A percentile compares a stretch with the other conserved stretches of the same genome.
Evolutionary conservation across 2,113 vertebrate species (phyloP).

Genomic region (Amazona guildingii): DNA sequence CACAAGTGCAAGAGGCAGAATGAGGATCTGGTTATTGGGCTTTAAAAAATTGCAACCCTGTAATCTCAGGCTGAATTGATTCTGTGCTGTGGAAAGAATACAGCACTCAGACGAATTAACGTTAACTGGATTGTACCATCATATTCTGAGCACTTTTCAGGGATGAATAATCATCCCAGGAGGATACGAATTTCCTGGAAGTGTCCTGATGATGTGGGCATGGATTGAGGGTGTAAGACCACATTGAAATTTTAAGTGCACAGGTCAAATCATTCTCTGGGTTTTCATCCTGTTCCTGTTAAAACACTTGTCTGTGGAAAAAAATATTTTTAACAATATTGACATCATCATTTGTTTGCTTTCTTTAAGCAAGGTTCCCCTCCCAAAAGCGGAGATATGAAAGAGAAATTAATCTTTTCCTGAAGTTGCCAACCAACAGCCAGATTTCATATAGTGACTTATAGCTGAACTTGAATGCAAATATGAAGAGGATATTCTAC

Average conservation of each 20-base stretch:
- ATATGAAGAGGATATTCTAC: background rate
- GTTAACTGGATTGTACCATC: background rate
- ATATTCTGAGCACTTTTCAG: background rate
- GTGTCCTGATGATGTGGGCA: background rate
- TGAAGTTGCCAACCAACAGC: background rate
- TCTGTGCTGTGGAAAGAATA: background rate
- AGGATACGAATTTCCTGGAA: background rate
- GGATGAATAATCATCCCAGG: background rate
- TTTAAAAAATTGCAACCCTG: background rate
- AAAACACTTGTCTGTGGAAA: background rate
- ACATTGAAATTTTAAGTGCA: background rate
- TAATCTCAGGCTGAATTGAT: background rate
- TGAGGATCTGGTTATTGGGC: background rate
- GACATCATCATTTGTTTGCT: background rate
- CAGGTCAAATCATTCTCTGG: background rate
- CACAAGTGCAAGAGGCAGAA: background rate
- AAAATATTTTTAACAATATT: background rate
- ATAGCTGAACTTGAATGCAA: background rate
- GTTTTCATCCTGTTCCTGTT: background rate
- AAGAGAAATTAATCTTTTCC: background rate
- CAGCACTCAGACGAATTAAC: rapidly evolving
- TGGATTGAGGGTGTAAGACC: background rate
- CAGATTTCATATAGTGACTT: background rate
- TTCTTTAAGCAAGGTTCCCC: background rate
- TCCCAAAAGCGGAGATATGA: background rate